Evolutionary conservation across 2,113 vertebrate species (phyloP), one percentile per base, ranked within the genome.

Genomic region (Prionailurus bengalensis): DNA sequence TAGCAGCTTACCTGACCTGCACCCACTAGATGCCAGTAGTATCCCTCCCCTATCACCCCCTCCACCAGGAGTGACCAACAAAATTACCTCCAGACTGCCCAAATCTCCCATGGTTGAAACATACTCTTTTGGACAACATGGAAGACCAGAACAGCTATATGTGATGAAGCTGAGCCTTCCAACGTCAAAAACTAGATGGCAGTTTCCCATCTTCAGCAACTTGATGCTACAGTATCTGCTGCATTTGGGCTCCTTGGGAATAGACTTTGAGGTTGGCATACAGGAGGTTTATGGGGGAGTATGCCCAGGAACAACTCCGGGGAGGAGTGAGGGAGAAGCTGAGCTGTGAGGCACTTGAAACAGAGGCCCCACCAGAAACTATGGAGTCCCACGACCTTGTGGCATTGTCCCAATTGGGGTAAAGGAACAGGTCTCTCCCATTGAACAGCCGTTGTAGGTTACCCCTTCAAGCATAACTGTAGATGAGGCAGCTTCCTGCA

Each of bases 221-320:
- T 78, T 36, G 23, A 53, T 70, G n/a, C 12, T 25, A 48, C 8
- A 89, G 23, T 10, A 39, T 45, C 31, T 73, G 31, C 0, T 76
- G 21, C 15, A 85, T 1, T 29, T 29, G 11, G 42, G 17, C 8
- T 95, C 53, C 88, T 42, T 7, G 10, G 33, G 25, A 21, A 42
- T 9, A 68, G 36, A 65, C 19, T 39, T 48, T 15, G 10, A 58
- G 19, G n/a, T 21, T 14, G 36, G 7, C 6, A 7, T 36, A 11
- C 6, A 31, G 13, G 58, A 88, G 61, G 29, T 4, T 68, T 10
- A 10, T 3, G 4, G 31, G 9, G 53, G 23, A n/a, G 7, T 9
- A 23, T 1, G 4, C 29, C 31, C 10, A 39, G 48, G 48, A 33
- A 17, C 31, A 33, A 16, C 6, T 29, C 29, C 1, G 0, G 4